Conservation (phyloP, 2,888 invertebrate species). For the Auanema sp. region DNA sequence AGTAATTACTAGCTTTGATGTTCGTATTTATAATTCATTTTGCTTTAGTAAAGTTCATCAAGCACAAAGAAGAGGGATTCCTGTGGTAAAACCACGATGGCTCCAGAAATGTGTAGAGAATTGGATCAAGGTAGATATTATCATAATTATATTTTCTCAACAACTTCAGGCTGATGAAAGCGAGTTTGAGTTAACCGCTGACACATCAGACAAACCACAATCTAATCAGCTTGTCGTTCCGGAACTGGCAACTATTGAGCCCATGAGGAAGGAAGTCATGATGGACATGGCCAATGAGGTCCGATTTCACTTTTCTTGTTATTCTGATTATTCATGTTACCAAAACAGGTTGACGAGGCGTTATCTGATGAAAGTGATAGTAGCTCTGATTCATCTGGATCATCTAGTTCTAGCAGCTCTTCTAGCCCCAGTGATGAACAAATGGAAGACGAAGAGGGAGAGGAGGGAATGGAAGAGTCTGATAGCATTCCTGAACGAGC, state of each 20-base stretch:
- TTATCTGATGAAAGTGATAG: conserved; percentile 49
- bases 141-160: neutral
- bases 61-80: conserved; percentile 41
- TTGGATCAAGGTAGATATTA: conserved; percentile 47
- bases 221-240: conserved; percentile 27
- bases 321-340: neutral
- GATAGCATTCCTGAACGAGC: neutral
- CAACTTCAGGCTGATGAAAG: conserved; percentile 30
- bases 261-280: conserved; percentile 35
- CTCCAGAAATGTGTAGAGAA: conserved; percentile 50
- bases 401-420: too few relatives aligned
- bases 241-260: conserved; percentile 35
- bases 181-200: conserved; percentile 34
- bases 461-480: conserved; percentile 22
- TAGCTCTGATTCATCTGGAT: conserved; percentile 17
- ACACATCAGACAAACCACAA: conserved; percentile 26
- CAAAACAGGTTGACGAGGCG: conserved; percentile 39
- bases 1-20: conserved; percentile 28
- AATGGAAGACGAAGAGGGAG: conserved; percentile 29
- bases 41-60: conserved; percentile 52
- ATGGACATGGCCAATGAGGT: conserved; percentile 52
- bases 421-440: conserved; percentile 17
- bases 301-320: neutral
- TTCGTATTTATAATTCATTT: neutral
- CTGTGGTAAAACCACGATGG: conserved; percentile 54